These are phyloP conservation scores for Malthinus seriepunctatus DNA, from an alignment of 2,888 invertebrate genomes.

Conservation along the genomic window DNA sequence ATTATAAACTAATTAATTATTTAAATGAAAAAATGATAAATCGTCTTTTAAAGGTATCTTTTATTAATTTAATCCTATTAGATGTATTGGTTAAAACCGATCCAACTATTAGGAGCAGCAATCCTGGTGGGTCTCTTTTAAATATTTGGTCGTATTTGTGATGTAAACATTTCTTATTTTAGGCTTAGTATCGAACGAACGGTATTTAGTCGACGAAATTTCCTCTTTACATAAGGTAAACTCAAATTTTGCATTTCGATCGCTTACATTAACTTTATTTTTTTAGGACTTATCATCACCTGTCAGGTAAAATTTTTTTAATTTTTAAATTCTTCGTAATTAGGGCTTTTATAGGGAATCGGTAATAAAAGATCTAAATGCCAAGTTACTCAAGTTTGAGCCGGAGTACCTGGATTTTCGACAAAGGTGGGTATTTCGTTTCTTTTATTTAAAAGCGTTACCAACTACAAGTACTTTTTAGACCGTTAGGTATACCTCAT, in stretches of 20 bases:
- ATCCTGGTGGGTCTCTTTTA: conserved; percentile 69
- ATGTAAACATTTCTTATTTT: conserved; percentile 55
- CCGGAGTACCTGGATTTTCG: conserved; percentile 71
- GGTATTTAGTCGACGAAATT: conserved; percentile 69
- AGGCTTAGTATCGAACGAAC: conserved; percentile 74
- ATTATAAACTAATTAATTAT: conserved; percentile 12
- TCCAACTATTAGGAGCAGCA: conserved; percentile 73
- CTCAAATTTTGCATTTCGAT: no score
- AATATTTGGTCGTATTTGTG: conserved; percentile 38
- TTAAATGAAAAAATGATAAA: conserved; percentile 53
- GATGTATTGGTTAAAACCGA: conserved; percentile 70
- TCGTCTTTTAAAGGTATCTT: conserved; percentile 63
- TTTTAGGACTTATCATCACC: conserved; percentile 51
- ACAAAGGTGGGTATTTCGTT: conserved; percentile 59
- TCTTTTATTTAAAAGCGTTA: conserved; percentile 9
- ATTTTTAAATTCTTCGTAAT: conserved; percentile 3
- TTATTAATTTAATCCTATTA: conserved; percentile 69
- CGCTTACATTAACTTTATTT: neutral
- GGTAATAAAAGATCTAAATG: conserved; percentile 43
- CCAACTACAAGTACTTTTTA: conserved; percentile 49
- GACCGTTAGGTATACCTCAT: conserved; percentile 86
- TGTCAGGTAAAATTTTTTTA: conserved; percentile 40
- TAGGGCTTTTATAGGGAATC: conserved; percentile 21
- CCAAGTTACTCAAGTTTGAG: conserved; percentile 61
- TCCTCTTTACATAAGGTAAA: conserved; percentile 61